Base-by-base conservation (phyloP, 2,888 invertebrate genomes). In the Anarsia innoxiella region DNA sequence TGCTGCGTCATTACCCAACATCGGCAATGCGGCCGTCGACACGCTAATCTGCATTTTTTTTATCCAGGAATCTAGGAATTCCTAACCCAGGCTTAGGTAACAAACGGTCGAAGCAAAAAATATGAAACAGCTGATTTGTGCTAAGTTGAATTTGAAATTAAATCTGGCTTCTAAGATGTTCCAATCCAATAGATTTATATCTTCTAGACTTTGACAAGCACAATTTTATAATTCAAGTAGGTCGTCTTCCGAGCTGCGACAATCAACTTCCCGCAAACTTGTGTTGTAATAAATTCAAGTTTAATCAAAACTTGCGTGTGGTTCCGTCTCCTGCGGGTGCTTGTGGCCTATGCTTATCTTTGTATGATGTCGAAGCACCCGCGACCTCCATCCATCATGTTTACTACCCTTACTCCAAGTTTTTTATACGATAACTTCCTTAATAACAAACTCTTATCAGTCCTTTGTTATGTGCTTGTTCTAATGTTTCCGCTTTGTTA, bases 21-120 rank as follows among this genome's bases (percentile, higher is more conserved):
- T 51, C 72, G 53, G 73, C 76, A 75, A 59, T 78, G 75, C 74
- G 69, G 63, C 54, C 56, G 53, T 53, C 56, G 64, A 63, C 70
- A 70, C 65, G 68, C 71, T 61, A 70, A 68, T 69, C 67, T 69
- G 59, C 66, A 67, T 71, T 66, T 19, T 19, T 19, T 19, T 19
- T 19, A 19, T 19, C 19, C 19, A 19, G 19, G 19, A n/a, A n/a
- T n/a, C n/a, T n/a, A n/a, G n/a, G n/a, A n/a, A n/a, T n/a, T n/a
- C n/a, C n/a, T n/a, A n/a, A n/a, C n/a, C n/a, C n/a, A n/a, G n/a
- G n/a, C n/a, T n/a, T n/a, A n/a, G n/a, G n/a, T n/a, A n/a, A n/a
- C n/a, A n/a, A n/a, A n/a, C n/a, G n/a, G n/a, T n/a, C n/a, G n/a
- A n/a, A n/a, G n/a, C n/a, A n/a, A n/a, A n/a, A n/a, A n/a, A n/a